These are phyloP conservation scores for Homalodisca vitripennis DNA, from an alignment of 1,140 invertebrate genomes.

Conservation along the genomic window DNA sequence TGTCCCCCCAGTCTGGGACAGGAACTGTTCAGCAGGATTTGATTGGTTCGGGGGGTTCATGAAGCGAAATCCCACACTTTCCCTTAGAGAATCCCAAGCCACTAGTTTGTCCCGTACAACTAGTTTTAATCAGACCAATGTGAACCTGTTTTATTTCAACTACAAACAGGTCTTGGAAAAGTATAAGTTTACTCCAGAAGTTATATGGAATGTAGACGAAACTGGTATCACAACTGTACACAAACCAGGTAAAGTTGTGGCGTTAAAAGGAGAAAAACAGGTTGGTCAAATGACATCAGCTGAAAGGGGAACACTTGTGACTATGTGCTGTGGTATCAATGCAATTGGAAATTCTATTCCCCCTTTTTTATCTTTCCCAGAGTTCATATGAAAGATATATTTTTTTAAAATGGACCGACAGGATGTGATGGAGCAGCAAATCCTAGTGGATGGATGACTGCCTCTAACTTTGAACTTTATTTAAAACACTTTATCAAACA, in stretches of 20 bases:
- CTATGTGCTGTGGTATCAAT: slow-evolving; percentile 41
- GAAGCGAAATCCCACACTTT: neutral
- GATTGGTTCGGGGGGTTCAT: neutral
- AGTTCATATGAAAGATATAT: too few species aligned
- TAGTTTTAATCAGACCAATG: neutral
- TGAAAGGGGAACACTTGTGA: slow-evolving; percentile 44
- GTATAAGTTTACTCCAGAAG: neutral
- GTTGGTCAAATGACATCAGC: slow-evolving; percentile 35
- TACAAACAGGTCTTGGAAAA: neutral
- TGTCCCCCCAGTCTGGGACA: too few species aligned
- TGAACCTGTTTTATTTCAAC: neutral
- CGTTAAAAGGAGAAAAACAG: slow-evolving; percentile 29
- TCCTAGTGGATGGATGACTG: too few species aligned
- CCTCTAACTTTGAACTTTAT: too few species aligned
- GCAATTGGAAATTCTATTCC: too few species aligned
- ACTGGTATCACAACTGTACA: slow-evolving; percentile 47
- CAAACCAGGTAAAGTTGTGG: slow-evolving; percentile 37
- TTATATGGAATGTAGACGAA: slow-evolving; percentile 48
- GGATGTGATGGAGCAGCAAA: too few species aligned
- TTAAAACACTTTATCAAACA: too few species aligned
- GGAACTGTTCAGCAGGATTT: neutral
- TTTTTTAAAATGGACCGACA: too few species aligned
- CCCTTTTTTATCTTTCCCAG: too few species aligned
- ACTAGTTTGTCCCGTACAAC: neutral
- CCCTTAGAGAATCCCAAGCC: neutral